Conservation (phyloP, 2,113 vertebrate species). For the Myxocyprinus asiaticus region DNA sequence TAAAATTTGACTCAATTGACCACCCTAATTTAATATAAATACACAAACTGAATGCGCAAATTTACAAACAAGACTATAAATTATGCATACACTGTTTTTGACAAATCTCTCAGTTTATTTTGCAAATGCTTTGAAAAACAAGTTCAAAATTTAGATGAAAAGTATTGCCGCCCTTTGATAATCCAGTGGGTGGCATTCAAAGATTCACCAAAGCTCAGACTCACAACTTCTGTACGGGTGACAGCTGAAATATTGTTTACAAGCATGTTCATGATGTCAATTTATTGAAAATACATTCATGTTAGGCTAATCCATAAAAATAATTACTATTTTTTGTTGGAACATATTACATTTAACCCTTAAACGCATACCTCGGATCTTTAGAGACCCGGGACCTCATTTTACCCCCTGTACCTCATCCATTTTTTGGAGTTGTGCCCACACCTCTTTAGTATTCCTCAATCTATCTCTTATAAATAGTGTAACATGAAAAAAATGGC, state of each 20-base stretch:
- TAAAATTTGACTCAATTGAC: no score
- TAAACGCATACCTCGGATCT: no score
- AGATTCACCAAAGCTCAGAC: conserved; percentile 13
- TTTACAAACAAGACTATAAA: not conserved
- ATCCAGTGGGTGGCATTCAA: conserved; percentile 9
- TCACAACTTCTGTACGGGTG: not conserved
- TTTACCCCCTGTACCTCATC: no score
- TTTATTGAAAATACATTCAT: conserved; percentile 10
- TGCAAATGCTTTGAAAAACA: conserved; percentile 46
- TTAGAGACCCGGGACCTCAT: no score
- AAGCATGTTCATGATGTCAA: conserved; percentile 9
- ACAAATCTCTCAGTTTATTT: not conserved
- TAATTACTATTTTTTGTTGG: no score
- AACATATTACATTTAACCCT: no score
- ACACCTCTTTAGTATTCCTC: no score
- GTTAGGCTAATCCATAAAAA: not conserved
- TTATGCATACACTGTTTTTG: conserved; percentile 1
- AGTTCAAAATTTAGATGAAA: conserved; percentile 56
- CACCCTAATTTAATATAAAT: no score
- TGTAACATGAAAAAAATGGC: no score
- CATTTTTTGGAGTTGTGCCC: no score
- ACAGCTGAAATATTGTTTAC: not conserved
- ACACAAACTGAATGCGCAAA: no score
- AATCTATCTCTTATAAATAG: no score
- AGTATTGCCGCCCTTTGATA: conserved; percentile 41